Conservation (phyloP, 2,797 vertebrate genomes). For the Karalla daura region DNA sequence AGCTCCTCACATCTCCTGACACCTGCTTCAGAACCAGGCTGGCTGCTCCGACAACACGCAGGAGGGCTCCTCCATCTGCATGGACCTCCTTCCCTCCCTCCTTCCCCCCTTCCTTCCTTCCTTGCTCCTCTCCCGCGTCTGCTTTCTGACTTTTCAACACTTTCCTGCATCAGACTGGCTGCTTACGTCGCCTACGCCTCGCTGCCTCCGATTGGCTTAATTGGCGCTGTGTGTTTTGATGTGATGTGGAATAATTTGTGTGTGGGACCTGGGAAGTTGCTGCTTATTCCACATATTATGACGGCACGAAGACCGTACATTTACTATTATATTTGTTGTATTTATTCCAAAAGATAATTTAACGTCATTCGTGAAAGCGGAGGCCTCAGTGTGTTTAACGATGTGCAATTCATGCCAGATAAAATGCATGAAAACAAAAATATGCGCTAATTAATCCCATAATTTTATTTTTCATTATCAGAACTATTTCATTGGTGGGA, state of each 20-base stretch:
- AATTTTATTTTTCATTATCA: not conserved
- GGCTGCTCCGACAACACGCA: too few species aligned
- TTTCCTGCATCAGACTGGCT: not conserved
- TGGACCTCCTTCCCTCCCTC: not conserved
- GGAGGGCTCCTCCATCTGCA: too few species aligned
- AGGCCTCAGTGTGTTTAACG: too few species aligned
- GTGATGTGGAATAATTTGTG: conserved; percentile 8
- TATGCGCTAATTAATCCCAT: too few species aligned
- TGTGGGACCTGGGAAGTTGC: not conserved
- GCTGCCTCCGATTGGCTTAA: conserved; percentile 5
- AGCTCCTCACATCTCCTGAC: conserved; percentile 51
- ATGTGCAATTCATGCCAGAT: too few species aligned
- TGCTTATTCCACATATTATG: conserved; percentile 4
- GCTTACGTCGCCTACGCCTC: not conserved
- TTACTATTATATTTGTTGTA: not conserved
- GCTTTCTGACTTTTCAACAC: not conserved
- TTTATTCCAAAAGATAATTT: not conserved
- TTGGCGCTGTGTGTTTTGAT: not conserved
- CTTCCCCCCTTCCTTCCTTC: not conserved
- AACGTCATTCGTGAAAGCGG: too few species aligned
- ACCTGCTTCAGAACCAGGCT: too few species aligned
- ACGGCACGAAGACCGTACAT: not conserved
- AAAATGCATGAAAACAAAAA: too few species aligned
- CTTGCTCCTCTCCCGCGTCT: not conserved
- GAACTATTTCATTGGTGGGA: not conserved